These are phyloP conservation scores for Caradrina clavipalpis DNA, from an alignment of 2,888 invertebrate species.

Conservation along the genomic window DNA sequence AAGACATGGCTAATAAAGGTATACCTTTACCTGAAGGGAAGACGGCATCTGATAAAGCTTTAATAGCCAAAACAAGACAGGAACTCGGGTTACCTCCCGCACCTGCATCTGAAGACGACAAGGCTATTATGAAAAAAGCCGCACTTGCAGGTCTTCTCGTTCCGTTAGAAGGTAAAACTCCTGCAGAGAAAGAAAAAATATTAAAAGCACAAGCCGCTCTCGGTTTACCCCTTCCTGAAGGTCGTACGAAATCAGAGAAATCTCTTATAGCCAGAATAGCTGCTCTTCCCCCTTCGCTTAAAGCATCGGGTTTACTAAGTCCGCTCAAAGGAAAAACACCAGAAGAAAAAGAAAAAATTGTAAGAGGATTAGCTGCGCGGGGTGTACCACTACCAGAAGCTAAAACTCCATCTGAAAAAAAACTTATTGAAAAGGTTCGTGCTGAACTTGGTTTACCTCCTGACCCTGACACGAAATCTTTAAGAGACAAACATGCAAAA, in stretches of 20 bases:
- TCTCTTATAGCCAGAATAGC: constrained; percentile 16
- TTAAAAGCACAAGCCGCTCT: constrained; percentile 55
- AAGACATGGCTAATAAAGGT: constrained; percentile 28
- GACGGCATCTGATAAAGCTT: constrained; percentile 38
- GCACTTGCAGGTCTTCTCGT: constrained; percentile 32
- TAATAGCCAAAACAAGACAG: constrained; percentile 29
- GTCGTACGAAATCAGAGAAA: constrained; percentile 64
- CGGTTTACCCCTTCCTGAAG: constrained; percentile 66
- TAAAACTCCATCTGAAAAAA: constrained; percentile 63
- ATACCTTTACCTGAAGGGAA: constrained; percentile 36
- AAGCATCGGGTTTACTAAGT: neutral
- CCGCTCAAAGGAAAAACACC: constrained; percentile 54
- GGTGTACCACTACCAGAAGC: constrained; percentile 66
- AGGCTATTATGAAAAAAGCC: constrained; percentile 33
- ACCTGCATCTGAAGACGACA: constrained; percentile 31
- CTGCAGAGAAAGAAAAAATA: constrained; percentile 60
- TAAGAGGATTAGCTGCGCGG: constrained; percentile 54
- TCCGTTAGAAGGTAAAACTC: constrained; percentile 59
- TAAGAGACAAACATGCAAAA: no score
- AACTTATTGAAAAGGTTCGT: constrained; percentile 31
- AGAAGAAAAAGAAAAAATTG: constrained; percentile 63
- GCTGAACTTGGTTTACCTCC: constrained; percentile 53
- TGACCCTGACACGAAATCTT: constrained; percentile 32
- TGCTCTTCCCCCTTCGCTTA: neutral
- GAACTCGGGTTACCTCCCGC: constrained; percentile 48